Conservation (phyloP, 2,888 invertebrate genomes). For the Phyllotreta cruciferae region DNA sequence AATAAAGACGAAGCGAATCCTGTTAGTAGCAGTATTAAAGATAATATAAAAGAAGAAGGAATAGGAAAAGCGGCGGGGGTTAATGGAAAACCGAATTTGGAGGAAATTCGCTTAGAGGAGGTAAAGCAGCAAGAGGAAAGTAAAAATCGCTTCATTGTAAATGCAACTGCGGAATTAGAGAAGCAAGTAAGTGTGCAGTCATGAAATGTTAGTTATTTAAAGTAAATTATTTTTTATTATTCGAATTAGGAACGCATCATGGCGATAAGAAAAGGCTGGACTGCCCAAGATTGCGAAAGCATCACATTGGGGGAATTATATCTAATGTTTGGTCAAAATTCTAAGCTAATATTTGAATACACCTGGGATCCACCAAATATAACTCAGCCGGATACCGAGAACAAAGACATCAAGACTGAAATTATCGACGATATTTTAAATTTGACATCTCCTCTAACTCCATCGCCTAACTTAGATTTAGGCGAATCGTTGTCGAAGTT, state of each 20-base stretch:
- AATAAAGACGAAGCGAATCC: constrained; percentile 41
- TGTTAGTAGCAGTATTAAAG: constrained; percentile 49
- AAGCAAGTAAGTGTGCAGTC: constrained; percentile 27
- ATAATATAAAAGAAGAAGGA: constrained; percentile 16
- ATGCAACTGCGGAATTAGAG: constrained; percentile 28
- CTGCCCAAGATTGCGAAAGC: constrained; percentile 74
- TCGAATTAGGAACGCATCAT: constrained; percentile 44
- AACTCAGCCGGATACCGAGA: constrained; percentile 20
- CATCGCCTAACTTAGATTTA: constrained; percentile 38
- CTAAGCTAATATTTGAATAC: constrained; percentile 79
- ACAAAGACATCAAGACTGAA: constrained; percentile 30
- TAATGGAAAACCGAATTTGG: constrained; percentile 56
- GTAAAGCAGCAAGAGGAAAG: constrained; percentile 42
- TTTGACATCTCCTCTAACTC: constrained; percentile 19
- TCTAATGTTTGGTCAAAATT: constrained; percentile 81
- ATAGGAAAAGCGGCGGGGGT: constrained; percentile 26
- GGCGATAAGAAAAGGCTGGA: constrained; percentile 78
- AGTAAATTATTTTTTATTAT: not conserved
- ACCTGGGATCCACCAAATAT: constrained; percentile 70
- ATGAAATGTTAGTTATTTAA: not conserved
- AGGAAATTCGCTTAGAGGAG: constrained; percentile 59
- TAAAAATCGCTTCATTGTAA: constrained; percentile 45
- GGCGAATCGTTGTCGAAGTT: constrained; percentile 63
- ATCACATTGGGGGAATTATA: constrained; percentile 90
- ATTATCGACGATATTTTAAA: constrained; percentile 35